These are phyloP conservation scores for Meiosimyza platycephala DNA, from an alignment of 2,888 invertebrate genomes.

Conservation along the genomic window DNA sequence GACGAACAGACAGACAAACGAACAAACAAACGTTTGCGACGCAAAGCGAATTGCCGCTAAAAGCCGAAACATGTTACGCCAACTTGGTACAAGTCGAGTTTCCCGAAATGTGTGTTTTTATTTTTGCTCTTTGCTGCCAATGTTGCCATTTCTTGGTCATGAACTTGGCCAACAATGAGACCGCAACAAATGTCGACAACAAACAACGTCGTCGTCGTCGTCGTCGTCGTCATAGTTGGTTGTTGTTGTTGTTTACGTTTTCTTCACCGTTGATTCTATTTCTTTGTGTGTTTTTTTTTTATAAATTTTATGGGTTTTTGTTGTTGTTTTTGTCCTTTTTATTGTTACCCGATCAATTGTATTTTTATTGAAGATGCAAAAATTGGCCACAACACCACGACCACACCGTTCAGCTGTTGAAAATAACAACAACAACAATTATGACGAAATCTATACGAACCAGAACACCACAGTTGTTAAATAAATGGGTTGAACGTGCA, in stretches of 20 bases:
- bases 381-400: background rate
- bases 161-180: conserved; percentile 36
- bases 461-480: background rate
- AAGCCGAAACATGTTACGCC: conserved; percentile 52
- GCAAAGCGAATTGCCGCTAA: conserved; percentile 45
- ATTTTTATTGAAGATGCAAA: conserved; percentile 34
- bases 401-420: background rate
- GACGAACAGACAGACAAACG: too few species aligned
- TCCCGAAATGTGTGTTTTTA: conserved; percentile 39
- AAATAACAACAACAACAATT: too few species aligned
- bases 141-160: conserved; percentile 25
- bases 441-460: too few species aligned
- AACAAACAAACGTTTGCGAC: background rate
- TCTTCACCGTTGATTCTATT: background rate
- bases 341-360: conserved; percentile 30
- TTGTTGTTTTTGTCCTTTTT: conserved; percentile 15
- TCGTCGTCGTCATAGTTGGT: background rate
- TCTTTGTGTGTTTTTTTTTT: conserved; percentile 1
- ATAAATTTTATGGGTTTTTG: background rate
- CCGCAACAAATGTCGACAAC: conserved; percentile 27
- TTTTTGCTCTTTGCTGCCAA: conserved; percentile 11
- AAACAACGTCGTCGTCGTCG: background rate
- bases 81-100: conserved; percentile 46
- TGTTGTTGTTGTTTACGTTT: background rate
- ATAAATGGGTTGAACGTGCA: conserved; percentile 19